Percentiles rank a stretch among this genome's conserved stretches.
phyloP scores from a whole-genome alignment of 2,888 invertebrate species.

The Dusona sp. region DNA sequence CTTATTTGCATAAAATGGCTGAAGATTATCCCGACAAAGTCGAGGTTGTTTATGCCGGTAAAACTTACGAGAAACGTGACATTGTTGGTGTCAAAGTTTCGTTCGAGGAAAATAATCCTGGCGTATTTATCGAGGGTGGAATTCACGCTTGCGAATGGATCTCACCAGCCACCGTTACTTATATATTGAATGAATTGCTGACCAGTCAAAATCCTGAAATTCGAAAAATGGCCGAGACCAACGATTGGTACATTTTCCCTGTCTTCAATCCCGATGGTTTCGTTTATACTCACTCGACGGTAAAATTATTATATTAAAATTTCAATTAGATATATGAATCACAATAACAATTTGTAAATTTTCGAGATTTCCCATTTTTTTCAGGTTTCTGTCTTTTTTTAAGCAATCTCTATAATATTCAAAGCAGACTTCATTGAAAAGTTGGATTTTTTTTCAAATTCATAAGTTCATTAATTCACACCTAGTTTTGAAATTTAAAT shows the following conservation, averaged over 20 bases:
- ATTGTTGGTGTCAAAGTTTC: constrained; percentile 87
- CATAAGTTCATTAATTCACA: background rate
- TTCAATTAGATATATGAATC: too few relatives aligned
- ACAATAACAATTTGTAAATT: background rate
- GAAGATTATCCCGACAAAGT: constrained; percentile 85
- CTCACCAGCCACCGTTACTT: constrained; percentile 88
- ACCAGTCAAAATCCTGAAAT: constrained; percentile 86
- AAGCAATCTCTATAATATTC: too few relatives aligned
- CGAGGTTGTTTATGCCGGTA: constrained; percentile 84
- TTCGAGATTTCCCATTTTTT: background rate
- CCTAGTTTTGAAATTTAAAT: background rate
- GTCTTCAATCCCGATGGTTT: constrained; percentile 92
- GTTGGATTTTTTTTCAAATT: background rate
- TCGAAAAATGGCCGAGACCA: constrained; percentile 85
- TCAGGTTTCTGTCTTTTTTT: background rate
- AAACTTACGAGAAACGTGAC: constrained; percentile 87
- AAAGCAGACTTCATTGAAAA: background rate
- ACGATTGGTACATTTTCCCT: constrained; percentile 92
- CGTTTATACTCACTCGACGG: constrained; percentile 88
- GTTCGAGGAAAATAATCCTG: constrained; percentile 85
- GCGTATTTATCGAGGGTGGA: constrained; percentile 87
- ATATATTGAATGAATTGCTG: constrained; percentile 87
- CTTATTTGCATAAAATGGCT: constrained; percentile 86
- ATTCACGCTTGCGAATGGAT: too few relatives aligned
- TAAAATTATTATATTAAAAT: constrained; percentile 70